phyloP scores from a whole-genome alignment of 1,140 invertebrate genomes.

The Anastrepha ludens region DNA sequence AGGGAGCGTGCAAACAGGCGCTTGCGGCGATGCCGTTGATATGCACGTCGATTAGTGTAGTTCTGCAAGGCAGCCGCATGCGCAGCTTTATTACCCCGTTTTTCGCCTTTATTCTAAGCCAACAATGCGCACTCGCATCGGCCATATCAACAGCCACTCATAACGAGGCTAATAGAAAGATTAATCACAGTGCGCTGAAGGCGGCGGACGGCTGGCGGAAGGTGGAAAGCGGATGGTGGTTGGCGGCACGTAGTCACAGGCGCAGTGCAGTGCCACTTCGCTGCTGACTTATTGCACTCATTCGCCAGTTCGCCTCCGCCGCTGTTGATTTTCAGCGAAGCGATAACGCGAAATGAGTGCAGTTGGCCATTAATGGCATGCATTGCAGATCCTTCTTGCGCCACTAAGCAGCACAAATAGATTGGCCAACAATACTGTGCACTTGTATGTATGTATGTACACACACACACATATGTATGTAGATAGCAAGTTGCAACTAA shows the following conservation, averaged over 20 bases:
- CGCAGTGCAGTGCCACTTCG: background rate
- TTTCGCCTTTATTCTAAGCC: background rate
- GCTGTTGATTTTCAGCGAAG: constrained; percentile 63
- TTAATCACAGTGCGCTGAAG: constrained; percentile 64
- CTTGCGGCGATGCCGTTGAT: constrained; percentile 6
- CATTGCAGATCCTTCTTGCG: constrained; percentile 7
- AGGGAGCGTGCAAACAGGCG: background rate
- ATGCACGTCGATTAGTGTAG: constrained; percentile 8
- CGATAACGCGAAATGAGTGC: constrained; percentile 59
- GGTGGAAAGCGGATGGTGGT: background rate
- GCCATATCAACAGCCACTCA: constrained; percentile 46
- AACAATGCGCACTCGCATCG: background rate
- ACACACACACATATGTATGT: background rate
- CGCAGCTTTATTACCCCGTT: background rate
- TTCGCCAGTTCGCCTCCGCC: background rate
- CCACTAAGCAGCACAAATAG: constrained; percentile 3
- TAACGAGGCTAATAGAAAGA: constrained; percentile 71
- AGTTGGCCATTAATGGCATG: constrained; percentile 21
- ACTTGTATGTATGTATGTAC: background rate
- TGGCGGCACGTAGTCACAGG: background rate
- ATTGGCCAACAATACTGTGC: background rate
- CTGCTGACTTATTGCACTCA: too few species aligned
- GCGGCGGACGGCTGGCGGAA: background rate
- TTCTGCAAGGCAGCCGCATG: background rate
- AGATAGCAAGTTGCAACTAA: constrained; percentile 56